Conservation (phyloP, 1,140 invertebrate genomes). For the Anoplophora glabripennis region DNA sequence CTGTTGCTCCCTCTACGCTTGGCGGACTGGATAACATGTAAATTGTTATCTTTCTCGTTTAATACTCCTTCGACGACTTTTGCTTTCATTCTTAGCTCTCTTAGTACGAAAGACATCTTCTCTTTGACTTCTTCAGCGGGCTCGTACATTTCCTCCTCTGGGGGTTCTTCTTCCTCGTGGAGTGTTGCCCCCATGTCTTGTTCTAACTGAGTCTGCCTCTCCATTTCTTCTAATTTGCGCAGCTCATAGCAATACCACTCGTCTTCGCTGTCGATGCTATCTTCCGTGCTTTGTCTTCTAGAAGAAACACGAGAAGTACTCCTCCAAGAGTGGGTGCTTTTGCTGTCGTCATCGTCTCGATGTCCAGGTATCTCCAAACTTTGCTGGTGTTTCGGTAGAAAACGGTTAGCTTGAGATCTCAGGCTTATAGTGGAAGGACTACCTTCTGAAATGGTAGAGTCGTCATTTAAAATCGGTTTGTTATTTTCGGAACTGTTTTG, state of each 20-base stretch:
- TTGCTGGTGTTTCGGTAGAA: conserved; percentile 68
- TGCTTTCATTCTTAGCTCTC: conserved; percentile 69
- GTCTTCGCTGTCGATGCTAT: conserved; percentile 89
- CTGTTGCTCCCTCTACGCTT: conserved; percentile 46
- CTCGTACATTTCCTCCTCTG: conserved; percentile 52
- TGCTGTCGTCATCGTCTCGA: conserved; percentile 77
- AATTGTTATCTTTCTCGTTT: conserved; percentile 42
- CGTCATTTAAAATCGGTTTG: conserved; percentile 33
- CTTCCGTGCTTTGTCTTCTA: conserved; percentile 84
- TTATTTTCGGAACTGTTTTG: conserved; percentile 41
- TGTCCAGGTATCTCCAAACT: conserved; percentile 75
- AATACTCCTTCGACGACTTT: conserved; percentile 48
- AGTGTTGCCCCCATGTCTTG: conserved; percentile 60
- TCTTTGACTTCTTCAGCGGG: conserved; percentile 71
- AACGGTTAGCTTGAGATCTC: conserved; percentile 56
- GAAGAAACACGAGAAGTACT: conserved; percentile 84
- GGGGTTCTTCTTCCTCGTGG: conserved; percentile 57
- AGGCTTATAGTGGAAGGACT: conserved; percentile 63
- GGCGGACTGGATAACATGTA: conserved; percentile 48
- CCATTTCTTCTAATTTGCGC: conserved; percentile 81
- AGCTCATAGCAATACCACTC: conserved; percentile 91
- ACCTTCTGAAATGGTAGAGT: conserved; percentile 50
- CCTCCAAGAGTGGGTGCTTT: conserved; percentile 80
- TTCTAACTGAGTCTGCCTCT: conserved; percentile 69
- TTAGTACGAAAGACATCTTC: conserved; percentile 72